Evolutionary conservation across 2,113 vertebrate species (phyloP).

Genomic region (Dipodomys stephensi): DNA sequence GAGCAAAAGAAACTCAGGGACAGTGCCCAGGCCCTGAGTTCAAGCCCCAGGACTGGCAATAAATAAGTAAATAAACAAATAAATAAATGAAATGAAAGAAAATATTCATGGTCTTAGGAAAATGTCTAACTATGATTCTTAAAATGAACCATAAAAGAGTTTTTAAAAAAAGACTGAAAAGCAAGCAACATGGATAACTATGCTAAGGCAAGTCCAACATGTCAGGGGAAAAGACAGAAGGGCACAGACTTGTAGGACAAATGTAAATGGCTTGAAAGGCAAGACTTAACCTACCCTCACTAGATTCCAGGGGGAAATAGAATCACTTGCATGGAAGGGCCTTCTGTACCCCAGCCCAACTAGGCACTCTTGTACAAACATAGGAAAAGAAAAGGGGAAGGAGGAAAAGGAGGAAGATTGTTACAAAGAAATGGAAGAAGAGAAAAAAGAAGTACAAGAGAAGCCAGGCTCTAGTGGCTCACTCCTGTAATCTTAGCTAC

Average conservation of each 20-base stretch:
- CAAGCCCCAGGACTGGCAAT: too few relatives aligned
- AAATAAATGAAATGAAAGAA: neutral
- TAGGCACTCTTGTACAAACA: neutral
- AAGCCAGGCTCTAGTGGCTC: neutral
- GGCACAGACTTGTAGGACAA: neutral
- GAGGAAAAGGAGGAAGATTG: neutral
- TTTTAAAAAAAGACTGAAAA: neutral
- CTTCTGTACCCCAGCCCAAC: neutral
- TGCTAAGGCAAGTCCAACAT: neutral
- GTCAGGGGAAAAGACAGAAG: neutral
- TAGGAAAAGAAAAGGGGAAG: neutral
- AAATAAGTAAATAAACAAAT: too few relatives aligned
- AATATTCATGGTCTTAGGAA: neutral
- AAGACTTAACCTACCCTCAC: neutral
- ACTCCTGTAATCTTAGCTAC: too few relatives aligned
- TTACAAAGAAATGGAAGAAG: neutral
- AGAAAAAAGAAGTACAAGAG: neutral
- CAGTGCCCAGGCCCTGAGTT: too few relatives aligned
- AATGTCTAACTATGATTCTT: neutral
- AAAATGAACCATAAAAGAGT: neutral
- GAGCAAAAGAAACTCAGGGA: too few relatives aligned
- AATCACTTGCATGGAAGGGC: too few relatives aligned
- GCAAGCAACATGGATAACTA: neutral
- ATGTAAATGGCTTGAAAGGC: neutral
- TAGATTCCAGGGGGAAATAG: neutral